Conservation (phyloP, 2,797 vertebrate species). For the Neomorphus geoffroyi region DNA sequence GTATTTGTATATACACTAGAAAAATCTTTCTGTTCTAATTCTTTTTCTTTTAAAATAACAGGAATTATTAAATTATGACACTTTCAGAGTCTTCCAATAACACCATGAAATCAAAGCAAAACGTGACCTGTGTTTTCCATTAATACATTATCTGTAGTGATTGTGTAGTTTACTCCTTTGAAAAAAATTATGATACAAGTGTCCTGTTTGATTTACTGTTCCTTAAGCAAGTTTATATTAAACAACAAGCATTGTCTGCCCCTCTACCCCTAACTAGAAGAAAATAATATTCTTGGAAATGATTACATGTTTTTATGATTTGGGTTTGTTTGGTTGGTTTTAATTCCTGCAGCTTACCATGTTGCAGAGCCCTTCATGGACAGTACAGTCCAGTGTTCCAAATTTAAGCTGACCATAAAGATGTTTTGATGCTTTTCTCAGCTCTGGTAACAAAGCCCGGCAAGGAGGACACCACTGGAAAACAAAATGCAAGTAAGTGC, state of each 20-base stretch:
- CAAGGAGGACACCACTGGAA: constrained; percentile 97
- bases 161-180: neutral
- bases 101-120: neutral
- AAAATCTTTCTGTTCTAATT: neutral
- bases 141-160: neutral
- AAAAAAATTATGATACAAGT: neutral
- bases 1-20: neutral
- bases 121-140: neutral
- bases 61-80: neutral
- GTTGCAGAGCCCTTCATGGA: constrained; percentile 91
- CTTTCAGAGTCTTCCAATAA: neutral
- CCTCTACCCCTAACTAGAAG: neutral
- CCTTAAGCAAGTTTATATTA: neutral
- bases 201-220: neutral
- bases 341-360: constrained; percentile 76
- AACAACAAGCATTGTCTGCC: neutral
- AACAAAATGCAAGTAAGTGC: constrained; percentile 9
- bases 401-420: constrained; percentile 91
- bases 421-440: constrained; percentile 94
- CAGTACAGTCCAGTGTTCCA: constrained; percentile 94
- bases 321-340: no score
- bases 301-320: neutral
- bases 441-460: constrained; percentile 90
- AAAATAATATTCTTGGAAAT: neutral
- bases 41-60: neutral